Evolutionary conservation across 2,888 invertebrate species (phyloP).

Genomic region (Balanococcus diminutus): DNA sequence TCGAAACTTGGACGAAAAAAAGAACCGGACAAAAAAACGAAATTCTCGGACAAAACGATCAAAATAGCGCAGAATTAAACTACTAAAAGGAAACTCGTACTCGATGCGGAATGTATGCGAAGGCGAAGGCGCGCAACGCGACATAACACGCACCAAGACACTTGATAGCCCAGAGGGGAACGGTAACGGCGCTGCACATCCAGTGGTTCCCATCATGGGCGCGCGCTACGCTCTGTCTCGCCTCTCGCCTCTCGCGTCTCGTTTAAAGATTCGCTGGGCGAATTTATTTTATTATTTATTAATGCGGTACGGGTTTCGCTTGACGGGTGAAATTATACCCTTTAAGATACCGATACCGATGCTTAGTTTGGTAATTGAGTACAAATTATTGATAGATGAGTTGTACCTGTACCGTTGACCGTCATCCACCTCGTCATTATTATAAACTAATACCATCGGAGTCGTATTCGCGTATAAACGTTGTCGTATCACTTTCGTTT

Average conservation of each 20-base stretch:
- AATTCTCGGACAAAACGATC: neutral
- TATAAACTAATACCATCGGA: too few species aligned
- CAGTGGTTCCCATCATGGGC: neutral
- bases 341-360: too few species aligned
- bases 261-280: too few species aligned
- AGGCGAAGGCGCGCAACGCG: conserved; percentile 22
- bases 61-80: conserved; percentile 45
- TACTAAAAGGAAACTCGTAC: conserved; percentile 3
- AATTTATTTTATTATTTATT: too few species aligned
- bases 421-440: too few species aligned
- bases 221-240: neutral
- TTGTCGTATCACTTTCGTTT: too few species aligned
- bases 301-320: too few species aligned
- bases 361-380: too few species aligned
- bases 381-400: too few species aligned
- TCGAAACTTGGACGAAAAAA: neutral
- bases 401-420: too few species aligned
- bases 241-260: neutral
- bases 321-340: too few species aligned
- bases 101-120: conserved; percentile 32
- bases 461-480: too few species aligned
- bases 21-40: neutral
- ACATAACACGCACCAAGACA: conserved; percentile 50
- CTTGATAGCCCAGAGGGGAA: conserved; percentile 2
- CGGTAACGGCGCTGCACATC: neutral